These are phyloP conservation scores for Eugnorisma glareosa DNA, from an alignment of 2,888 invertebrate genomes.

Conservation along the genomic window DNA sequence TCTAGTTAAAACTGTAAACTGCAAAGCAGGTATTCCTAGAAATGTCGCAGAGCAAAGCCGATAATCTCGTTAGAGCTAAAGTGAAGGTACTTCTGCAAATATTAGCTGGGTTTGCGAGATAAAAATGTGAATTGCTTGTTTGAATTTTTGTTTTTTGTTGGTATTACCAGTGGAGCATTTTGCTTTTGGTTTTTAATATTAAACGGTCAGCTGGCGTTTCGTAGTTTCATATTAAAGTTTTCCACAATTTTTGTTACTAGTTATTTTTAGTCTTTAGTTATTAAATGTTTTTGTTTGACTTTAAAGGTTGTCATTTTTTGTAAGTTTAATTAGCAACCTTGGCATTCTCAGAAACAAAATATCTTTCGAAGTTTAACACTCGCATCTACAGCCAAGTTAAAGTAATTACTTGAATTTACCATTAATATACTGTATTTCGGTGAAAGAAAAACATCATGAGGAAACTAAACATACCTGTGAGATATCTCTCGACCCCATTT, in stretches of 20 bases:
- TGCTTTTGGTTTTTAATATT: slow-evolving; percentile 26
- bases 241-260: neutral
- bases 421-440: too few relatives aligned
- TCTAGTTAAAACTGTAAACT: slow-evolving; percentile 27
- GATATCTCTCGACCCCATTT: too few relatives aligned
- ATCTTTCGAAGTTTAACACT: too few relatives aligned
- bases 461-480: too few relatives aligned
- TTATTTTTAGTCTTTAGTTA: neutral
- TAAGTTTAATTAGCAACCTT: neutral
- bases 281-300: neutral
- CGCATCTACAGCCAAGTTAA: too few relatives aligned
- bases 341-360: neutral
- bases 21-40: slow-evolving; percentile 7
- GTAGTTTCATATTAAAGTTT: slow-evolving; percentile 5
- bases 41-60: slow-evolving; percentile 35
- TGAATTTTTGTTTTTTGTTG: slow-evolving; percentile 11
- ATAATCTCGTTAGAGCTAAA: slow-evolving; percentile 57
- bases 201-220: slow-evolving; percentile 9
- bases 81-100: slow-evolving; percentile 48
- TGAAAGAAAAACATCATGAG: too few relatives aligned
- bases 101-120: slow-evolving; percentile 28
- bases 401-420: too few relatives aligned
- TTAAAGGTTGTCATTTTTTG: too few relatives aligned
- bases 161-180: neutral
- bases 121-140: slow-evolving; percentile 37